A percentile compares a stretch with the other conserved stretches of the same genome.
These are phyloP conservation scores for Macaca nemestrina DNA, from an alignment of 2,113 vertebrate species.

Conservation along the genomic window DNA sequence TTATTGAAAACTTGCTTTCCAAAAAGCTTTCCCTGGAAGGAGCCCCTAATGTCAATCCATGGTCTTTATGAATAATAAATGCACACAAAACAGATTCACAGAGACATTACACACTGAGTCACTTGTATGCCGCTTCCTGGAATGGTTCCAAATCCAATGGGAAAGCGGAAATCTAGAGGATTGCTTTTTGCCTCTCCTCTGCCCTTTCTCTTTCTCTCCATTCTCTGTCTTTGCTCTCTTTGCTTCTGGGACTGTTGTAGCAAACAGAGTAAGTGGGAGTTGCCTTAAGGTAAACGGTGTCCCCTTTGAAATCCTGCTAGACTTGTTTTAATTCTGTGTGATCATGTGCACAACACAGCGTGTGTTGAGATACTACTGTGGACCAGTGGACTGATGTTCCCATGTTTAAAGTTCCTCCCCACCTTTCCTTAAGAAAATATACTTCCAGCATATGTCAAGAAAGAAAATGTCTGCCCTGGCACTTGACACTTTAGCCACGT, in stretches of 20 bases:
- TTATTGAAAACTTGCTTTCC: not conserved
- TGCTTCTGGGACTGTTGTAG: slow-evolving; percentile 52
- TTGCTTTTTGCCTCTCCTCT: slow-evolving; percentile 38
- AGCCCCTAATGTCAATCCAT: not conserved
- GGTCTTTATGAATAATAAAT: slow-evolving; percentile 75
- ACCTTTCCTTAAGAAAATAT: not conserved
- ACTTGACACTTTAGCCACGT: not conserved
- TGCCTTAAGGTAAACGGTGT: slow-evolving; percentile 81
- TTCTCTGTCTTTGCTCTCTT: not conserved
- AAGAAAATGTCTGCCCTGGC: not conserved
- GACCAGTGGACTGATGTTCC: slow-evolving; percentile 48
- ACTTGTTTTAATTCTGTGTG: slow-evolving; percentile 71
- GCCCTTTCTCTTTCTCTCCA: not conserved
- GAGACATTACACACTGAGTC: slow-evolving; percentile 74
- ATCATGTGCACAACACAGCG: slow-evolving; percentile 70
- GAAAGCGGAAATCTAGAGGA: slow-evolving; percentile 71
- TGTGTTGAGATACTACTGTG: slow-evolving; percentile 71
- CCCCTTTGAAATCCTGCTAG: slow-evolving; percentile 82
- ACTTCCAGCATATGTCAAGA: not conserved
- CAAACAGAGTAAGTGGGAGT: slow-evolving; percentile 79
- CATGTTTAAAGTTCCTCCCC: slow-evolving; percentile 25
- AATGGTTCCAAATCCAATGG: slow-evolving; percentile 70
- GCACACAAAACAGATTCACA: slow-evolving; percentile 74
- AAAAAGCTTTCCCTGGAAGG: slow-evolving; percentile 25
- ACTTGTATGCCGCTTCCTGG: slow-evolving; percentile 81